Conservation (phyloP, 2,113 vertebrate species). For the Takifugu flavidus region DNA sequence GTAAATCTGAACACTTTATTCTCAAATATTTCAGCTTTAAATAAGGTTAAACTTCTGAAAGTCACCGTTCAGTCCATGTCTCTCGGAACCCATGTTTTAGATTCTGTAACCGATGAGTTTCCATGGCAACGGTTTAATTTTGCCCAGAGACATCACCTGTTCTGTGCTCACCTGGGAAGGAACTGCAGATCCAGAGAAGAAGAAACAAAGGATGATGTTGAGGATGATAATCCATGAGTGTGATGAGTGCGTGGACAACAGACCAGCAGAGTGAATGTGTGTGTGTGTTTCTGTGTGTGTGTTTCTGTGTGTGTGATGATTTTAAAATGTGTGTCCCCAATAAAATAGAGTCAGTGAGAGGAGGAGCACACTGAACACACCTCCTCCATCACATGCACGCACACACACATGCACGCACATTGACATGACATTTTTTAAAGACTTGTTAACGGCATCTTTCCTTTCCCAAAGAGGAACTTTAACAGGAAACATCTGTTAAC, state of each 20-base stretch:
- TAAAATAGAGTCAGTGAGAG: conserved; percentile 8
- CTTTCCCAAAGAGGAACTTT: conserved; percentile 15
- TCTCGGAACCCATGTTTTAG: no score
- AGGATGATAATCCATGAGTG: conserved; percentile 49
- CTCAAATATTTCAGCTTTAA: background rate
- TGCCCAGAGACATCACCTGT: background rate
- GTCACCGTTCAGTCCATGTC: no score
- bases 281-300: conserved; percentile 7
- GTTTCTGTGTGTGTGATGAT: conserved; percentile 4
- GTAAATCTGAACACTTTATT: no score
- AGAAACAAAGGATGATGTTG: conserved; percentile 21
- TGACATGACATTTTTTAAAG: conserved; percentile 9
- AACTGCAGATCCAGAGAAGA: conserved; percentile 55
- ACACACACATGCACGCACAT: conserved; percentile 17
- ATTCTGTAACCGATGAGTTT: background rate
- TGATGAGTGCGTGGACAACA: background rate
- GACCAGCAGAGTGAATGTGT: background rate
- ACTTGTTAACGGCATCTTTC: conserved; percentile 26
- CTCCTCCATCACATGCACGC: conserved; percentile 32
- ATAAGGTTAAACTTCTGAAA: no score
- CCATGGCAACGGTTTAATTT: background rate
- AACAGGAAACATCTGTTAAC: conserved; percentile 39
- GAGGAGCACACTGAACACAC: conserved; percentile 15
- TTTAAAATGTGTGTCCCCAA: conserved; percentile 24
- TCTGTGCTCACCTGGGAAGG: conserved; percentile 58